phyloP scores from a whole-genome alignment of 2,797 vertebrate genomes.

The Lacerta agilis region DNA sequence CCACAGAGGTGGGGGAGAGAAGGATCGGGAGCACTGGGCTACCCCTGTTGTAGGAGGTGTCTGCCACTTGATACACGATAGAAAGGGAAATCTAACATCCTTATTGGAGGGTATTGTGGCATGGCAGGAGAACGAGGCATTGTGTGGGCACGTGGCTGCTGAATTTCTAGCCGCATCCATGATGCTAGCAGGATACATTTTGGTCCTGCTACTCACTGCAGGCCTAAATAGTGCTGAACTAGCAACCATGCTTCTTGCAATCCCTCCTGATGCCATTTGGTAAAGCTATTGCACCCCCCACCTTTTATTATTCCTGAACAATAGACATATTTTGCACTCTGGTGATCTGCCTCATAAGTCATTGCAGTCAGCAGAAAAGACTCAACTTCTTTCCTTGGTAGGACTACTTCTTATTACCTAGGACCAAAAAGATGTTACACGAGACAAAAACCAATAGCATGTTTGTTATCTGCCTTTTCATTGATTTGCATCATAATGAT shows the following conservation, averaged over 20 bases:
- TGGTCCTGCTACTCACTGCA: too few species aligned
- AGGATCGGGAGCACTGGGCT: too few species aligned
- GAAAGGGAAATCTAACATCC: not conserved
- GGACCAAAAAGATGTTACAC: conserved; percentile 11
- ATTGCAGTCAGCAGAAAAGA: not conserved
- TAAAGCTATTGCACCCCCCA: not conserved
- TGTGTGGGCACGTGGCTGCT: not conserved
- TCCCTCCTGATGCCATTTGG: not conserved
- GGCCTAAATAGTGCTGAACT: not conserved
- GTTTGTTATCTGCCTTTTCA: conserved; percentile 41
- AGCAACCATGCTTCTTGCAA: not conserved
- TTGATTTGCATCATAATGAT: conserved; percentile 49
- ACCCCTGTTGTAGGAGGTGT: not conserved
- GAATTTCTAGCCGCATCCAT: not conserved
- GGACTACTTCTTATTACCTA: not conserved
- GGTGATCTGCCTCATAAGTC: not conserved
- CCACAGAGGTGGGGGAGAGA: too few species aligned
- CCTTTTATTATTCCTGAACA: not conserved
- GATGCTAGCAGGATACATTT: not conserved
- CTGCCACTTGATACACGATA: not conserved
- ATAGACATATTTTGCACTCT: not conserved
- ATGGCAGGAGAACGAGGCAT: not conserved
- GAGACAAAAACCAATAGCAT: not conserved
- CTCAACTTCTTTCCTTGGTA: not conserved
- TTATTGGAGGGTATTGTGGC: not conserved